Percentiles rank a stretch among this genome's conserved stretches.
These are phyloP conservation scores for Thomomys bottae DNA, from an alignment of 2,113 vertebrate genomes.

Conservation along the genomic window DNA sequence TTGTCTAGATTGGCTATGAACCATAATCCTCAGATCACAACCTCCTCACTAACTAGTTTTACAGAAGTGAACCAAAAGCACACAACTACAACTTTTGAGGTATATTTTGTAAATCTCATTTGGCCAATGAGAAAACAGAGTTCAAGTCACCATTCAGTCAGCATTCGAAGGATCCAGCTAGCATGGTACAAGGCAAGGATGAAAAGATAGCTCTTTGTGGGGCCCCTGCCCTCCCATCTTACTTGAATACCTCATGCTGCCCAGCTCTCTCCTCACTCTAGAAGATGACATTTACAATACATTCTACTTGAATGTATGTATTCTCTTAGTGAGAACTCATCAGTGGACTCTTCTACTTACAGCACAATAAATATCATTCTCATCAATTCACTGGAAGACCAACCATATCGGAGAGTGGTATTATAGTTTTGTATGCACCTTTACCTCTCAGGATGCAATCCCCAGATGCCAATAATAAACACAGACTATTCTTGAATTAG, in stretches of 20 bases:
- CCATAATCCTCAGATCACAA: no score
- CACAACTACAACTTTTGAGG: background rate
- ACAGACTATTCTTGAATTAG: constrained; percentile 1
- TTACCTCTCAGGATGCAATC: background rate
- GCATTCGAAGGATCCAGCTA: background rate
- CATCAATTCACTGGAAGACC: background rate
- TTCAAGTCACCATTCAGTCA: background rate
- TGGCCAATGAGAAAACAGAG: background rate
- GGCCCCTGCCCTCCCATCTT: background rate
- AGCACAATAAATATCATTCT: constrained; percentile 32
- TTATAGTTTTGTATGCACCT: background rate
- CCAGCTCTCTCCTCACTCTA: background rate
- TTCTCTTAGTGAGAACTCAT: background rate
- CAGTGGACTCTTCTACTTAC: background rate
- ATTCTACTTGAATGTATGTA: constrained; percentile 1
- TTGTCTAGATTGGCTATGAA: no score
- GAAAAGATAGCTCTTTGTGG: no score
- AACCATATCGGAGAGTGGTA: background rate
- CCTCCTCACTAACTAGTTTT: no score
- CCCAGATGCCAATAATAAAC: constrained; percentile 15
- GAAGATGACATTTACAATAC: constrained; percentile 15
- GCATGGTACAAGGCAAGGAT: no score
- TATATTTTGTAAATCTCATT: background rate
- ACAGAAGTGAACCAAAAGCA: no score
- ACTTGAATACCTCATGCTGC: background rate